Evolutionary conservation across 2,888 invertebrate genomes (phyloP).

Genomic region (Xestoiulus laeticollis): DNA sequence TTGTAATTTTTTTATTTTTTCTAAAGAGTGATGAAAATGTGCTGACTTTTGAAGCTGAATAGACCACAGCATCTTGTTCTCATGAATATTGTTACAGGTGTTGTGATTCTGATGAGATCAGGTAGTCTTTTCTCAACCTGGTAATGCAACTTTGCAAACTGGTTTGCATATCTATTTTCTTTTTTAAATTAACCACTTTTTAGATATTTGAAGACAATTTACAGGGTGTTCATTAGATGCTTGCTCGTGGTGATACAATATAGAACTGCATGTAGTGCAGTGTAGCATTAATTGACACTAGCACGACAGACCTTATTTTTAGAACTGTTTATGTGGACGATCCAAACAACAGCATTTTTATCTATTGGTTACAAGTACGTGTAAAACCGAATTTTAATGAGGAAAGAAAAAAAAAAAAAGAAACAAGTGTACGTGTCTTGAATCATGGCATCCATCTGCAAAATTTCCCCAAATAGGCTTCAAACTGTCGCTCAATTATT

Average conservation of each 20-base stretch:
- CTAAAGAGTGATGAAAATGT: neutral
- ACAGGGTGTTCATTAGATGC: neutral
- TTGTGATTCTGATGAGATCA: neutral
- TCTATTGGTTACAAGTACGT: neutral
- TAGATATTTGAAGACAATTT: neutral
- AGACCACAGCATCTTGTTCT: constrained; percentile 15
- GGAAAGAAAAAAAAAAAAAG: neutral
- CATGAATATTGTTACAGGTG: constrained; percentile 18
- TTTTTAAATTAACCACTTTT: neutral
- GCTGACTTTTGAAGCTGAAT: neutral
- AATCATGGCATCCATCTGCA: neutral
- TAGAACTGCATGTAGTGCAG: no score
- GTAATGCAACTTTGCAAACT: neutral
- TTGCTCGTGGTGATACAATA: neutral
- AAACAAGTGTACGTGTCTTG: neutral
- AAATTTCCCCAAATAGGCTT: neutral
- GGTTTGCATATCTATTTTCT: neutral
- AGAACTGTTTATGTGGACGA: neutral
- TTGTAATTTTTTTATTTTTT: neutral
- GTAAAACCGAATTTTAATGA: neutral
- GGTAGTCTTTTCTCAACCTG: neutral
- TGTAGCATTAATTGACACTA: neutral
- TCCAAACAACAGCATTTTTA: no score
- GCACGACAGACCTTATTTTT: neutral
- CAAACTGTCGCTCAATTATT: neutral